Evolutionary conservation across 2,113 vertebrate genomes (phyloP).

Genomic region (Otis tarda): DNA sequence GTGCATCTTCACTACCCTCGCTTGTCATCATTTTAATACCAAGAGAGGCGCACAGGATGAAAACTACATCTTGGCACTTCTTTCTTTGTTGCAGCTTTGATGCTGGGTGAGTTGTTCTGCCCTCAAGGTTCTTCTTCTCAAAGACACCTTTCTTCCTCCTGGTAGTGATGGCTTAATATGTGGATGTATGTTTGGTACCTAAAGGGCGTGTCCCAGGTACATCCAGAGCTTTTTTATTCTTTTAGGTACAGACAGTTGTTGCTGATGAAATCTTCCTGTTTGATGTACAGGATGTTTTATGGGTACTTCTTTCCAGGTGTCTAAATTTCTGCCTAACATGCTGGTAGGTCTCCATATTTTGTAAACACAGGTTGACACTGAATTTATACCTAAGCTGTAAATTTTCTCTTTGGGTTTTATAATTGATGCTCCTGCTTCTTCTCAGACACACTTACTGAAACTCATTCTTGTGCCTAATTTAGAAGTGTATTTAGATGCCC

Average conservation of each 20-base stretch:
- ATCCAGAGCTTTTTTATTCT: neutral
- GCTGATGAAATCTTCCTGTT: neutral
- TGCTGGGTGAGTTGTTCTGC: neutral
- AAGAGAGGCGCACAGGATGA: neutral
- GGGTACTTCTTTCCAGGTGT: neutral
- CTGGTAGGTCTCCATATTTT: neutral
- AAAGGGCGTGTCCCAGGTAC: neutral
- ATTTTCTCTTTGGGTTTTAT: neutral
- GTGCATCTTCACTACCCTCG: neutral
- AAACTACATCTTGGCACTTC: neutral
- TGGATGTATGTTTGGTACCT: neutral
- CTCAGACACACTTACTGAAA: neutral
- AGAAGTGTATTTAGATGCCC: neutral
- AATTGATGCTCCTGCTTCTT: neutral
- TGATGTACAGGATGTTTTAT: neutral
- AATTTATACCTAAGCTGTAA: neutral
- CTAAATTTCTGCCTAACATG: neutral
- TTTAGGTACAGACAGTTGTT: neutral
- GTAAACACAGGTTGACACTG: neutral
- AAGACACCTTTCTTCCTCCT: neutral
- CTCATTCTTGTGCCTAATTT: neutral
- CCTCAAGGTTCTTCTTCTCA: neutral
- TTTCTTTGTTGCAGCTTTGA: neutral
- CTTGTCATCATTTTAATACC: neutral
- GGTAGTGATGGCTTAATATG: neutral